Evolutionary conservation across 2,888 invertebrate species (phyloP).

Genomic region (Crepidodera aurea): DNA sequence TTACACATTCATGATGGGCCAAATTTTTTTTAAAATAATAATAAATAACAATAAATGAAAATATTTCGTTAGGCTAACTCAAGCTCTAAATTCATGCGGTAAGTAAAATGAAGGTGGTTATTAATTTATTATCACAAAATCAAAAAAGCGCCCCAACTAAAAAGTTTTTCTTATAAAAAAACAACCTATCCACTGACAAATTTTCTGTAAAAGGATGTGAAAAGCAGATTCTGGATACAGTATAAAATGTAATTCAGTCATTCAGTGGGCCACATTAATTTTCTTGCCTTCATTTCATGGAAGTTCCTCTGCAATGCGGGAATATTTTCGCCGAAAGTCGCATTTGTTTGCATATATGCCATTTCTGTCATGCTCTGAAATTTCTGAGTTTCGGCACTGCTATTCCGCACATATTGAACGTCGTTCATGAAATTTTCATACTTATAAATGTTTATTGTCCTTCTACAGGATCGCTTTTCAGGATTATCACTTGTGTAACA

Average conservation of each 20-base stretch:
- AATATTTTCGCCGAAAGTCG: slow-evolving; percentile 10
- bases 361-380: not conserved
- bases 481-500: not conserved
- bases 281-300: slow-evolving; percentile 1
- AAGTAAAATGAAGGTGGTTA: too few species aligned
- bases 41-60: too few species aligned
- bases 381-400: not conserved
- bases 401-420: slow-evolving; percentile 4
- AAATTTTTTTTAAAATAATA: too few species aligned
- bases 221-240: slow-evolving; percentile 3
- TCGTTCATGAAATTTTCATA: slow-evolving; percentile 17
- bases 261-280: slow-evolving; percentile 15
- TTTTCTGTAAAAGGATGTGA: too few species aligned
- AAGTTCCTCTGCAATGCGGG: slow-evolving; percentile 14
- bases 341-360: slow-evolving; percentile 18
- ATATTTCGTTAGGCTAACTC: too few species aligned
- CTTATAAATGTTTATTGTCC: slow-evolving; percentile 19
- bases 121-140: too few species aligned
- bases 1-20: too few species aligned
- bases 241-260: slow-evolving; percentile 12
- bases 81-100: too few species aligned
- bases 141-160: too few species aligned
- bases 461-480: not conserved
- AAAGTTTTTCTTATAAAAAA: too few species aligned
- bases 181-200: too few species aligned